These are phyloP conservation scores for Prosapia bicincta DNA, from an alignment of 2,888 invertebrate genomes.

Conservation along the genomic window DNA sequence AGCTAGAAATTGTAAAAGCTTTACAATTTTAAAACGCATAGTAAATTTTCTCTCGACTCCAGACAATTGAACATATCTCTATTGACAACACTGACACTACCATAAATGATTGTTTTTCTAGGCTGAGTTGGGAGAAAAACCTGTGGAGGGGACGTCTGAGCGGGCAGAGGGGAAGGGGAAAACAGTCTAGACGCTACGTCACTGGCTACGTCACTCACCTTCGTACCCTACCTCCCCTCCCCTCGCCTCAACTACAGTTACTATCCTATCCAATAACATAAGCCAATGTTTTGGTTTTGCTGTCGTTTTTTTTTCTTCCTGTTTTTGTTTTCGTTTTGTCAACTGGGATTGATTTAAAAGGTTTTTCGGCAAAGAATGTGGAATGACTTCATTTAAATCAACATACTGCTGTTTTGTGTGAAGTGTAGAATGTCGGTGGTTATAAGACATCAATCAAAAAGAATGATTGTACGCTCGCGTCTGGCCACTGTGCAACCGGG, in stretches of 20 bases:
- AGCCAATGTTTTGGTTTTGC: not conserved
- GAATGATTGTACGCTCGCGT: not conserved
- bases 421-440: not conserved
- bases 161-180: not conserved
- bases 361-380: not conserved
- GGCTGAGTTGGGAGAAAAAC: not conserved
- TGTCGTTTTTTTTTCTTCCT: not conserved
- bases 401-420: not conserved
- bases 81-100: not conserved
- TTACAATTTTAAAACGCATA: too few relatives aligned
- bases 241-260: not conserved
- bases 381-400: not conserved
- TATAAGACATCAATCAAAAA: not conserved
- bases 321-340: not conserved
- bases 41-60: not conserved
- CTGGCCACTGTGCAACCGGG: not conserved
- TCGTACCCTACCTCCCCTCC: not conserved
- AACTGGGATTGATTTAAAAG: not conserved
- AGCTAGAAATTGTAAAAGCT: too few relatives aligned
- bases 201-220: not conserved
- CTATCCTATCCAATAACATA: not conserved
- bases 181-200: slow-evolving; percentile 2
- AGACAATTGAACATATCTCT: not conserved
- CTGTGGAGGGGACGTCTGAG: not conserved
- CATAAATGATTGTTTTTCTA: not conserved